Evolutionary conservation across 2,888 invertebrate genomes (phyloP), one percentile per base, ranked within the genome.

Genomic region (Eilema caniola): DNA sequence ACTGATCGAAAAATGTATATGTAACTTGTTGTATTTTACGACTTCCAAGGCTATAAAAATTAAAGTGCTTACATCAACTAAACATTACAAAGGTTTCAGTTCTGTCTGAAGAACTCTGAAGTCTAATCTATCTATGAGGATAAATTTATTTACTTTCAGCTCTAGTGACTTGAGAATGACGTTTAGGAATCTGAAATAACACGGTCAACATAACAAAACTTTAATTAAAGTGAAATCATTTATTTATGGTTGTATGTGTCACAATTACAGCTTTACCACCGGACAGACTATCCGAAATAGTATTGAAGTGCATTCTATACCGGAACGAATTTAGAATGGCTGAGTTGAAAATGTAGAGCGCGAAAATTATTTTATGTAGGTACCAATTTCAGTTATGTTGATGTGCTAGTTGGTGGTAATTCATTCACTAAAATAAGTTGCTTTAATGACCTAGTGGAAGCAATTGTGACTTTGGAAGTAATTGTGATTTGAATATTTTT

Each of bases 141-240:
- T 37, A 33, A 62, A 41, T 24, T 8, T n/a, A 33, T n/a, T 24
- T 62, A 62, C 62, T 62, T 62, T 62, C 23, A 61, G 33, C n/a
- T 61, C 61, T 61, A 33, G n/a, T n/a, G n/a, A n/a, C n/a, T n/a
- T n/a, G n/a, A n/a, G n/a, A n/a, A n/a, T n/a, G n/a, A n/a, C n/a
- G n/a, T n/a, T n/a, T n/a, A n/a, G n/a, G n/a, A n/a, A 62, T 62
- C 62, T 41, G 25, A 16, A 56, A 65, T n/a, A 56, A 57, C 65
- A 23, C 23, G 23, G 33, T 23, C 16, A 57, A 31, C 24, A 16
- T 24, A 23, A 31, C 53, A 64, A 64, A 53, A 64, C 28, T 12
- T 25, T n/a, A 64, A 53, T 47, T 28, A 12, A 64, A n/a, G 28
- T 47, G n/a, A 64, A 53, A 53, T 53, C 64, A 25, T 3, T 41